Evolutionary conservation across 2,113 vertebrate genomes (phyloP), one percentile per base, ranked within the genome.

Genomic region (Benitochromis conjunctus): DNA sequence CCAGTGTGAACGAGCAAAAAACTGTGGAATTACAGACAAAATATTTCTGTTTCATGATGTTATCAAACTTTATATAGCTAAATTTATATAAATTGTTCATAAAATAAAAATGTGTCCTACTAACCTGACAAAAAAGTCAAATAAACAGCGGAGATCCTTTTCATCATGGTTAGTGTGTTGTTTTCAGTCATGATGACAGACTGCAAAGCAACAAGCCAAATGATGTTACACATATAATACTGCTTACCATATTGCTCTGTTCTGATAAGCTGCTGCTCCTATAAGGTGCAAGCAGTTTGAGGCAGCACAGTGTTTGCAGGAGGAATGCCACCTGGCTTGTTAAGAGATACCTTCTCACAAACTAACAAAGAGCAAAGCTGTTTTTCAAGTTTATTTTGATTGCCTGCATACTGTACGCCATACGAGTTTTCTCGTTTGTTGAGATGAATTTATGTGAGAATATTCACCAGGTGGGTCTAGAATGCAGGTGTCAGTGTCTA

Each of bases 61-160:
- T 66, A 66, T 48, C 16, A 29, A 48, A 74, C 43, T 19, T 29
- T 74, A 48, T 48, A 74, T 29, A 74, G 26, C 14, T 74, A 74
- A 29, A 48, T 74, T 26, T 29, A 74, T 48, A 29, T 74, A 48
- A 29, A 74, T 29, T 74, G 41, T 16, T 29, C 19, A 19, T 53
- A 16, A 9, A 81, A 86, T 77, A 86, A 58, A 9, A 11, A 43
- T 31, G 38, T 3, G 11, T 53, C 16, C 24, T 69, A 74, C 94
- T 87, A 86, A 95, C 95, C 95, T 92, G 93, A 90, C 64, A 94
- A 43, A 11, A 92, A 55, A 38, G 94, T 77, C 26, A 95, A 57
- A 86, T 43, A 41, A 19, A 84, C 58, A 56, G 81, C 43, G 53
- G n/a, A 54, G 57, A 51, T 86, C 83, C 60, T 80, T 83, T 55